phyloP scores from a whole-genome alignment of 1,140 invertebrate species.

The Zaprionus vittiger region DNA sequence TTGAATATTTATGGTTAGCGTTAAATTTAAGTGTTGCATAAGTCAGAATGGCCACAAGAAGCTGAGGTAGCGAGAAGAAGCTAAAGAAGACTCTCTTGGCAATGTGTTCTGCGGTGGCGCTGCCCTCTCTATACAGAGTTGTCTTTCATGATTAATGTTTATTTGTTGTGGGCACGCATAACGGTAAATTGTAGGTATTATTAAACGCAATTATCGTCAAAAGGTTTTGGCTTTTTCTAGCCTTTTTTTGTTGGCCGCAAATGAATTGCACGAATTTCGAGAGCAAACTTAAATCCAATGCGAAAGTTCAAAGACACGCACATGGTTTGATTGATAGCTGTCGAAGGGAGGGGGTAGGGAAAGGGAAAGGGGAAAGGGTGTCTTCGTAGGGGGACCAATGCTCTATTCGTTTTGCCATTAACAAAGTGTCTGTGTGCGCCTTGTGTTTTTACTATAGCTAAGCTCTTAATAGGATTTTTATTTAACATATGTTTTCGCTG shows the following conservation, averaged over 20 bases:
- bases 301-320: conserved; percentile 79
- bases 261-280: conserved; percentile 74
- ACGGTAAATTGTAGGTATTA: conserved; percentile 72
- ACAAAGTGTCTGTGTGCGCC: conserved; percentile 59
- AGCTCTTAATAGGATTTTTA: conserved; percentile 79
- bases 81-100: background rate
- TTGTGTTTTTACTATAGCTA: conserved; percentile 45
- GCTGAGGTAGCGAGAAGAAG: background rate
- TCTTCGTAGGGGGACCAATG: background rate
- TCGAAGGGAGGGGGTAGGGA: background rate
- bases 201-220: conserved; percentile 80
- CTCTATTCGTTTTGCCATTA: conserved; percentile 71
- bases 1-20: conserved; percentile 72
- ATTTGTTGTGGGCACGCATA: conserved; percentile 57
- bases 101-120: background rate
- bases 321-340: conserved; percentile 5
- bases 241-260: conserved; percentile 39
- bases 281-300: conserved; percentile 37
- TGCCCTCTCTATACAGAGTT: conserved; percentile 29
- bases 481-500: conserved; percentile 69
- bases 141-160: conserved; percentile 73
- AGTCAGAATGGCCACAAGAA: conserved; percentile 44
- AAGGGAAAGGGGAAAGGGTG: background rate
- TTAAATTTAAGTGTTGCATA: conserved; percentile 81
- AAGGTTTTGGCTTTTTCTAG: conserved; percentile 51